A percentile compares a stretch with the other conserved stretches of the same genome.
Evolutionary conservation across 1,140 invertebrate genomes (phyloP).

Genomic region (Vanessa atalanta): DNA sequence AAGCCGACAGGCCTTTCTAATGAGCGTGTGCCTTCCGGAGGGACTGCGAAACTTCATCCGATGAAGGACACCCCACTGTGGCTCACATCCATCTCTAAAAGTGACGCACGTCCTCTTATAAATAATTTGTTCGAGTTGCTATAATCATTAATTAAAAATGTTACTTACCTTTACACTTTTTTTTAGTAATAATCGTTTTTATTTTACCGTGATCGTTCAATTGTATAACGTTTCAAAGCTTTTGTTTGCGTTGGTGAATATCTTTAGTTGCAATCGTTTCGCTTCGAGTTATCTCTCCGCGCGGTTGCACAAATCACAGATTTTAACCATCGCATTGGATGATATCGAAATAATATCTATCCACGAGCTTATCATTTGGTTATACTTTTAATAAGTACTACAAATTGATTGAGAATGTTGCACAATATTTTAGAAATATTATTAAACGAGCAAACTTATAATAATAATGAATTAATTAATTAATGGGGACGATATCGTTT

Average conservation of each 20-base stretch:
- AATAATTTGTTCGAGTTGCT: slow-evolving; percentile 19
- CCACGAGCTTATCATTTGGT: background rate
- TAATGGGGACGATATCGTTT: background rate
- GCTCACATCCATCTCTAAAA: slow-evolving; percentile 25
- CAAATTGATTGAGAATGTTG: too few relatives aligned
- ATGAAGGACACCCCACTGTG: slow-evolving; percentile 47
- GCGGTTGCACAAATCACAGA: slow-evolving; percentile 20
- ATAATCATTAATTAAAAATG: slow-evolving; percentile 15
- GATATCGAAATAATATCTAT: slow-evolving; percentile 17
- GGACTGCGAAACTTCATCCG: slow-evolving; percentile 45
- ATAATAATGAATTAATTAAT: too few relatives aligned
- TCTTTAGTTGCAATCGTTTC: slow-evolving; percentile 1
- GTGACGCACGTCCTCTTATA: slow-evolving; percentile 14
- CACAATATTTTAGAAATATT: too few relatives aligned
- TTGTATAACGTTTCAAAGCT: background rate
- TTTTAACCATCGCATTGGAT: slow-evolving; percentile 16
- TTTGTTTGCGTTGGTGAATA: background rate
- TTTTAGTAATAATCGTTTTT: background rate
- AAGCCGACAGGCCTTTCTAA: slow-evolving; percentile 65
- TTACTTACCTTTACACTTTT: background rate
- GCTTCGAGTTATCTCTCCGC: slow-evolving; percentile 19
- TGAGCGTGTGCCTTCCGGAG: slow-evolving; percentile 58
- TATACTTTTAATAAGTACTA: background rate
- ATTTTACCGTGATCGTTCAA: background rate
- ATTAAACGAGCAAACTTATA: too few relatives aligned